A percentile compares a stretch with the other conserved stretches of the same genome.
These are phyloP conservation scores for Cavia porcellus DNA, from an alignment of 2,113 vertebrate genomes.

Conservation along the genomic window DNA sequence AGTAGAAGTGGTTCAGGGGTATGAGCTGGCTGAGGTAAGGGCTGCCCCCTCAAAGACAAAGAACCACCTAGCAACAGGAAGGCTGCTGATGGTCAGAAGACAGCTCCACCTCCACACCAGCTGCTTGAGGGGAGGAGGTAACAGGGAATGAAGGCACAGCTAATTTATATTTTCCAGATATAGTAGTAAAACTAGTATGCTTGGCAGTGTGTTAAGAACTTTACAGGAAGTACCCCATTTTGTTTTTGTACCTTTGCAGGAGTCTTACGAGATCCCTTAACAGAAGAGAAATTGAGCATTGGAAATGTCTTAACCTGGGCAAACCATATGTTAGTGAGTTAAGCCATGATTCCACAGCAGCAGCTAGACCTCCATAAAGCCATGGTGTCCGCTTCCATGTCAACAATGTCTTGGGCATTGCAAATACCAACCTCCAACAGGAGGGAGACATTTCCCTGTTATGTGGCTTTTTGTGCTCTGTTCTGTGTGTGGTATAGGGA, in stretches of 20 bases:
- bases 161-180: not conserved
- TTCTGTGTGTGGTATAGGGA: not conserved
- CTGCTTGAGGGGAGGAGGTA: not conserved
- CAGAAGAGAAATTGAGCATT: not conserved
- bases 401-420: not conserved
- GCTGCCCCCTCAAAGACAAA: not conserved
- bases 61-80: not conserved
- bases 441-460: not conserved
- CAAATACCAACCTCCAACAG: accelerated
- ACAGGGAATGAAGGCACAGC: not conserved
- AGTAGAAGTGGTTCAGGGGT: not conserved
- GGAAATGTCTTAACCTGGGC: not conserved
- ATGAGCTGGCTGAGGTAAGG: not conserved
- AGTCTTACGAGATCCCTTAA: constrained; percentile 28
- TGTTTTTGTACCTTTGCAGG: not conserved
- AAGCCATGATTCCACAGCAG: not conserved
- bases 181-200: not conserved
- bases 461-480: not conserved
- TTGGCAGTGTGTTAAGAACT: not conserved
- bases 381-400: not conserved
- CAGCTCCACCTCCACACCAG: not conserved
- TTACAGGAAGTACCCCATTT: not conserved
- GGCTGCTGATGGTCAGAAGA: not conserved
- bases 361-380: not conserved
- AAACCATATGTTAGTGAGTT: not conserved